These are phyloP conservation scores for Hirundichthys speculiger DNA, from an alignment of 2,113 vertebrate species.

Conservation along the genomic window DNA sequence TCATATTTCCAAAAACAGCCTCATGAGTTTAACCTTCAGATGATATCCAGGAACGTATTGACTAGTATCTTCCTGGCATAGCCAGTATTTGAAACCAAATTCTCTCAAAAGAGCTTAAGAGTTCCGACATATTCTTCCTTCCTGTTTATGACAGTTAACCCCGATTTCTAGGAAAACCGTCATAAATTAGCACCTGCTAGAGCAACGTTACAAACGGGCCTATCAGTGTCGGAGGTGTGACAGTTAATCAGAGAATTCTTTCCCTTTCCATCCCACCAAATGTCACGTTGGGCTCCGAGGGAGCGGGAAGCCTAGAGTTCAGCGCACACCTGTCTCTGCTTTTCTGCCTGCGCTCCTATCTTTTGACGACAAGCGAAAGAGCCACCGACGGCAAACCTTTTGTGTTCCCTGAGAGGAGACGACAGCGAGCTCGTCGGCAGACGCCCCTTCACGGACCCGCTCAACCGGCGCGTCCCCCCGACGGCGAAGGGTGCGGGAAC, in stretches of 20 bases:
- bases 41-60: slow-evolving; percentile 6
- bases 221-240: slow-evolving; percentile 44
- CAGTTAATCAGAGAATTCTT: slow-evolving; percentile 58
- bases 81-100: slow-evolving; percentile 14
- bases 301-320: slow-evolving; percentile 56
- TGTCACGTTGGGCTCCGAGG: slow-evolving; percentile 60
- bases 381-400: slow-evolving; percentile 28
- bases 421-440: slow-evolving; percentile 38
- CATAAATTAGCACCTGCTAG: slow-evolving; percentile 3
- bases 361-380: slow-evolving; percentile 54
- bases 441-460: slow-evolving; percentile 31
- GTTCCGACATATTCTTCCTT: neutral
- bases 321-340: slow-evolving; percentile 63
- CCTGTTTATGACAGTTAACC: slow-evolving; percentile 10
- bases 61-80: neutral
- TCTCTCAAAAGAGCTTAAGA: neutral
- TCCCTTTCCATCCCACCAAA: slow-evolving; percentile 57
- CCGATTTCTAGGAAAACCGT: slow-evolving; percentile 13
- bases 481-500: slow-evolving; percentile 20
- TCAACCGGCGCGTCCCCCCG: slow-evolving; percentile 7
- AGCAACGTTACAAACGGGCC: slow-evolving; percentile 26
- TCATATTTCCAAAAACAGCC: slow-evolving; percentile 3
- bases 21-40: slow-evolving; percentile 30
- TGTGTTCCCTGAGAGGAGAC: slow-evolving; percentile 40
- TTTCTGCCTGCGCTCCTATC: slow-evolving; percentile 37